Percentiles rank a stretch among this genome's conserved stretches.
These are phyloP conservation scores for Anguilla marmorata DNA, from an alignment of 2,797 vertebrate genomes.

Conservation along the genomic window DNA sequence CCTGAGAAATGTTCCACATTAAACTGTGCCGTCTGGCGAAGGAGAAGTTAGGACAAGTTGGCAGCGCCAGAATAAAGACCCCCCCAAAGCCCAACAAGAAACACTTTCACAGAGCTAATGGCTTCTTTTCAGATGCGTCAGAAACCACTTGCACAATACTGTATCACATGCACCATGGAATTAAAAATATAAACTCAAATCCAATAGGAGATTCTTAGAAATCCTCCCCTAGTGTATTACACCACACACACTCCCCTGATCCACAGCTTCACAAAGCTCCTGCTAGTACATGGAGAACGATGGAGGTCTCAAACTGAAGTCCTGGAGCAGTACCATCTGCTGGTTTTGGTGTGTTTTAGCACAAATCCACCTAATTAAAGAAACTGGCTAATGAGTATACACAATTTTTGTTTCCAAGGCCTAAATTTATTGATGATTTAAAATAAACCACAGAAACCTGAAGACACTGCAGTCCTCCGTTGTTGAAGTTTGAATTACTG, in stretches of 20 bases:
- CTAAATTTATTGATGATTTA: not conserved
- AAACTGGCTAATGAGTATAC: not conserved
- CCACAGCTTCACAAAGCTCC: not conserved
- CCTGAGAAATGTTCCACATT: conserved; percentile 99
- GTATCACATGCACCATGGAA: not conserved
- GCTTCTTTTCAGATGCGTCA: conserved; percentile 26
- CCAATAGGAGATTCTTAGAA: not conserved
- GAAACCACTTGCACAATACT: not conserved
- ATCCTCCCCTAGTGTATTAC: not conserved
- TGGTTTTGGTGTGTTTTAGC: not conserved
- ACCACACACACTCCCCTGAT: not conserved
- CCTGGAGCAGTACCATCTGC: not conserved
- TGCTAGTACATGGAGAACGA: not conserved
- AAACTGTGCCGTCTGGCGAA: conserved; percentile 97
- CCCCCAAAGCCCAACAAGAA: not conserved
- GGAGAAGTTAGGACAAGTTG: conserved; percentile 77
- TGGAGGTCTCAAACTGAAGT: not conserved
- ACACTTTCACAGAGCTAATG: not conserved
- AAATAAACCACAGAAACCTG: not conserved
- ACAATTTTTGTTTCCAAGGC: no score
- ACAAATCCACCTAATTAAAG: not conserved
- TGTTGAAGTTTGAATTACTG: not conserved
- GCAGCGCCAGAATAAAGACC: conserved; percentile 62
- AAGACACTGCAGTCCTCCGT: not conserved
- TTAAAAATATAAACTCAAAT: no score